Percentiles rank a stretch among this genome's conserved stretches.
These are phyloP conservation scores for Syndactyla subalaris DNA, from an alignment of 2,797 vertebrate genomes.

Conservation along the genomic window DNA sequence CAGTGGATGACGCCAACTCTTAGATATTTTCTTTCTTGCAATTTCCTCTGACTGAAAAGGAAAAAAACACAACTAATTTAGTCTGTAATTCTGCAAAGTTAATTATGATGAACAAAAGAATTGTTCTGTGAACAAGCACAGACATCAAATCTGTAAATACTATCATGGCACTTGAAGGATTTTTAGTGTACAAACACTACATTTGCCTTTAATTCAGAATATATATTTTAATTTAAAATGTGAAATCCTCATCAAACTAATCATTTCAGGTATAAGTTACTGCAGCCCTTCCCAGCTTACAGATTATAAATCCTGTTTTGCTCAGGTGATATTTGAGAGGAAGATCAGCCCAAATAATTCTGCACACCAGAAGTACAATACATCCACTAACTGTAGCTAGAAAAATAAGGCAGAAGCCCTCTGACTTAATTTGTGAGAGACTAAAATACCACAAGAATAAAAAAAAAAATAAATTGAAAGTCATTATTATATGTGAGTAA, in stretches of 20 bases:
- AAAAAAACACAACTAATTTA: background rate
- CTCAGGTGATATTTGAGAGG: background rate
- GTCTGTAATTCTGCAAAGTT: background rate
- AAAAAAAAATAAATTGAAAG: background rate
- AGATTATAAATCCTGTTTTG: background rate
- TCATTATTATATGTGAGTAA: accelerated
- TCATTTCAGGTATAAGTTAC: background rate
- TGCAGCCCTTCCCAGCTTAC: background rate
- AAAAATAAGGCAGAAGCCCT: background rate
- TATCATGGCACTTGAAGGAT: background rate
- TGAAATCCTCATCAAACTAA: background rate
- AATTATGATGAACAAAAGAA: background rate
- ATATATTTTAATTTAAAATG: background rate
- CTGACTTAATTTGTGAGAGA: background rate
- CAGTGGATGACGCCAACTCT: conserved; percentile 93
- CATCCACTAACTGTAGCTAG: accelerated
- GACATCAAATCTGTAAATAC: background rate
- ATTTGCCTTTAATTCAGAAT: background rate
- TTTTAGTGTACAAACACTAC: background rate
- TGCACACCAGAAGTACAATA: background rate
- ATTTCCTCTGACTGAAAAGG: conserved; percentile 37
- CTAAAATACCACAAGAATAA: background rate
- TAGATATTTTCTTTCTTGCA: conserved; percentile 82
- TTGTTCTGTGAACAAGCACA: background rate
- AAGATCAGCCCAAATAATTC: background rate